Evolutionary conservation across 1,140 invertebrate species (phyloP).

Genomic region (Sminthurides bifidus): DNA sequence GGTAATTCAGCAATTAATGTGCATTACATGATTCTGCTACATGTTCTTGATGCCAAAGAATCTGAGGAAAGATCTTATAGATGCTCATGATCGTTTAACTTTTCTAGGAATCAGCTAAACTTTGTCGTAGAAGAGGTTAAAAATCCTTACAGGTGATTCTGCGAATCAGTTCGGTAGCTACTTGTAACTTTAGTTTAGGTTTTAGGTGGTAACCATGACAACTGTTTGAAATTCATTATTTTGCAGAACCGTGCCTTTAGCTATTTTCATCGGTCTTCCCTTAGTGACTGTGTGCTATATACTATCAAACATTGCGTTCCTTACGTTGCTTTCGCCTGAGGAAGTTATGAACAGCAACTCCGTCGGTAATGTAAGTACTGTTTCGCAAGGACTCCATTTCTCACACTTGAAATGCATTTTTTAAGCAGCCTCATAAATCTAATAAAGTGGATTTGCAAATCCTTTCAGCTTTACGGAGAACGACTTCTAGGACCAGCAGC

Average conservation of each 20-base stretch:
- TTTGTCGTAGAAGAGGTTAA: slow-evolving; percentile 56
- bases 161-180: slow-evolving; percentile 2
- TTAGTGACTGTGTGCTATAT: slow-evolving; percentile 77
- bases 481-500: slow-evolving; percentile 25
- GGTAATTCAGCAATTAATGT: not conserved
- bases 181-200: not conserved
- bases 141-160: slow-evolving; percentile 46
- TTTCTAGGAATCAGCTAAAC: slow-evolving; percentile 45
- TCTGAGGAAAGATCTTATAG: not conserved
- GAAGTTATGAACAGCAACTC: slow-evolving; percentile 70
- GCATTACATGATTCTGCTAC: not conserved
- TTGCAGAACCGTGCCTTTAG: slow-evolving; percentile 47
- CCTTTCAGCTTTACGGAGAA: slow-evolving; percentile 28
- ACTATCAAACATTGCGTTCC: slow-evolving; percentile 82
- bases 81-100: not conserved
- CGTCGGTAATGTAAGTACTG: slow-evolving; percentile 62
- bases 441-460: too few relatives aligned
- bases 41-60: not conserved
- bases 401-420: not conserved
- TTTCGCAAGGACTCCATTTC: slow-evolving; percentile 20
- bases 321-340: slow-evolving; percentile 64
- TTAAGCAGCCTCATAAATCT: too few relatives aligned
- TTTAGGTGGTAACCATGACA: not conserved
- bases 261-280: slow-evolving; percentile 78
- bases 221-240: not conserved